A percentile compares a stretch with the other conserved stretches of the same genome.
Conservation (phyloP, 2,113 vertebrate genomes). For the Neogale vison region DNA sequence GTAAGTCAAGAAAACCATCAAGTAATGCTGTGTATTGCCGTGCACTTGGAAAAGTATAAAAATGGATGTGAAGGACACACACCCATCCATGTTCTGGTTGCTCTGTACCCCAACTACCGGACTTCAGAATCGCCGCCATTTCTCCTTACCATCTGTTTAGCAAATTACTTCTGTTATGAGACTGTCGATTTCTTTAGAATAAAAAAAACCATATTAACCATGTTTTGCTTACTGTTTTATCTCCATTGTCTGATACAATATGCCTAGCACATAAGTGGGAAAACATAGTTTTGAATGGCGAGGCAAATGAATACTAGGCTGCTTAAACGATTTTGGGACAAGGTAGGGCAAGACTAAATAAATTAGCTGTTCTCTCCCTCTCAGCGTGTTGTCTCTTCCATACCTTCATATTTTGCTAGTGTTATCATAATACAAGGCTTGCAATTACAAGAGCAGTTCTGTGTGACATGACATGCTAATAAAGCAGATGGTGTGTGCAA, state of each 20-base stretch:
- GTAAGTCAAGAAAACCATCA: background rate
- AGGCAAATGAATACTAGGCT: background rate
- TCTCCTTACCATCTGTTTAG: background rate
- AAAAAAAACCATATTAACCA: background rate
- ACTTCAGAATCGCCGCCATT: background rate
- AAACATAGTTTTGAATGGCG: background rate
- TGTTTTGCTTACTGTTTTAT: background rate
- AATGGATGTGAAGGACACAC: background rate
- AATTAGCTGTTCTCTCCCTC: background rate
- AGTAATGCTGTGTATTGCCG: background rate
- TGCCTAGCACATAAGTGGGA: background rate
- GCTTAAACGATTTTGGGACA: background rate
- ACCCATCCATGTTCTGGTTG: background rate
- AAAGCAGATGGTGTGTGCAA: conserved; percentile 54
- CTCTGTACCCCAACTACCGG: background rate
- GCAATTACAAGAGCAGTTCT: conserved; percentile 20
- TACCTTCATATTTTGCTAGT: background rate
- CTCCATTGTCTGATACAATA: background rate
- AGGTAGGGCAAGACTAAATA: background rate
- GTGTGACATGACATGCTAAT: conserved; percentile 29
- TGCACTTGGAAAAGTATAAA: background rate
- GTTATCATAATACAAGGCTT: background rate
- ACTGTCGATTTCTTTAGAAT: background rate
- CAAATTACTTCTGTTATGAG: background rate
- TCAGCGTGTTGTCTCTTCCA: background rate